Conservation (phyloP, 2,888 invertebrate species). For the Tipula helvola region DNA sequence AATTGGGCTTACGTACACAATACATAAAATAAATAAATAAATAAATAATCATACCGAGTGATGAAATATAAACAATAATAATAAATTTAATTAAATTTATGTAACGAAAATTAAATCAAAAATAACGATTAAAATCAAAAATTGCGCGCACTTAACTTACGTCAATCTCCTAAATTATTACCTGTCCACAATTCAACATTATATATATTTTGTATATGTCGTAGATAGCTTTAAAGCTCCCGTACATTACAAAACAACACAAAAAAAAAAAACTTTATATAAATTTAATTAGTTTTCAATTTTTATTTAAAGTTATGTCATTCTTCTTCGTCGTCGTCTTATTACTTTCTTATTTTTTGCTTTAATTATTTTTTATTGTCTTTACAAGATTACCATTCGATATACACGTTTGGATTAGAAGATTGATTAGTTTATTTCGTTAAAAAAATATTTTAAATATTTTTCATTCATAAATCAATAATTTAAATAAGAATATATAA, state of each 20-base stretch:
- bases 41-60: background rate
- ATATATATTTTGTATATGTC: background rate
- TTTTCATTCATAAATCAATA: conserved; percentile 4
- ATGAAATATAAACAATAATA: background rate
- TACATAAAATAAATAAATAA: background rate
- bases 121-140: background rate
- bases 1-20: background rate
- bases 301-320: background rate
- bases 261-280: background rate
- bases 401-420: background rate
- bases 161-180: background rate
- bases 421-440: background rate
- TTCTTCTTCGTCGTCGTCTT: background rate
- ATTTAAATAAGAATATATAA: background rate
- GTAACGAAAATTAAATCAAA: no score
- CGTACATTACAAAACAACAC: background rate
- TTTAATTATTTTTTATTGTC: conserved; percentile 4
- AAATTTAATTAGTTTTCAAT: conserved; percentile 4
- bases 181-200: background rate
- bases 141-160: conserved; percentile 4
- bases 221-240: background rate
- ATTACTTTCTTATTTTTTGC: background rate
- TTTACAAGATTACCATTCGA: background rate
- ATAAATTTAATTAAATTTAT: background rate
- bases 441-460: background rate